A percentile compares a stretch with the other conserved stretches of the same genome.
phyloP scores from a whole-genome alignment of 2,888 invertebrate species.

The Pseudolycoriella hygida region DNA sequence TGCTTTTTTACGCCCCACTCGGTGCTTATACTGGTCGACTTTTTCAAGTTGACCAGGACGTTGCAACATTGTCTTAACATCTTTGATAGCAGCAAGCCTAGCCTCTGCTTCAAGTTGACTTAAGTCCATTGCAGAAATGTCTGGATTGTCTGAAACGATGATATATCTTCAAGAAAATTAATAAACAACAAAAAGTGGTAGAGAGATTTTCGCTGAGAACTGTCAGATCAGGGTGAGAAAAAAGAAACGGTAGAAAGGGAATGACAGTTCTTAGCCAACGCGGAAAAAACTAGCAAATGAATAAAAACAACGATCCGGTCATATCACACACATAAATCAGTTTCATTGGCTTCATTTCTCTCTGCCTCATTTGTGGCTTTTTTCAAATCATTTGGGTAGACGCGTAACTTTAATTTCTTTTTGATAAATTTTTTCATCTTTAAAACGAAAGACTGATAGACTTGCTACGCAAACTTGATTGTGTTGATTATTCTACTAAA shows the following conservation, averaged over 20 bases:
- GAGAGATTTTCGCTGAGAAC: no score
- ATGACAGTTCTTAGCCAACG: no score
- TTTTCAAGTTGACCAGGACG: constrained; percentile 92
- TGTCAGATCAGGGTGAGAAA: no score
- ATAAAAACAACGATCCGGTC: not conserved
- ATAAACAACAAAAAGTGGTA: not conserved
- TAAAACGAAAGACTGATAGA: not conserved
- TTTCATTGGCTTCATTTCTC: no score
- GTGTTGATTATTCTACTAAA: no score
- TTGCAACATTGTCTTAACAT: constrained; percentile 84
- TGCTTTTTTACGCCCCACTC: constrained; percentile 26
- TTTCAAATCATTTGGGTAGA: no score
- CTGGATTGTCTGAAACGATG: not conserved
- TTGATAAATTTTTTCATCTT: not conserved
- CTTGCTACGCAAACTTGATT: not conserved
- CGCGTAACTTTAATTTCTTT: no score
- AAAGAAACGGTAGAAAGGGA: no score
- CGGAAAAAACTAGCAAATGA: not conserved
- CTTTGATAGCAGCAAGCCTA: constrained; percentile 57
- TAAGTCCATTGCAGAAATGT: constrained; percentile 27
- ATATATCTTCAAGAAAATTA: not conserved
- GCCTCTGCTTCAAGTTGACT: constrained; percentile 62
- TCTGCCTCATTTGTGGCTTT: not conserved
- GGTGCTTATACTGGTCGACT: constrained; percentile 32
- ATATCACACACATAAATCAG: no score